phyloP scores from a whole-genome alignment of 2,113 vertebrate genomes.

The Burhinus oedicnemus region DNA sequence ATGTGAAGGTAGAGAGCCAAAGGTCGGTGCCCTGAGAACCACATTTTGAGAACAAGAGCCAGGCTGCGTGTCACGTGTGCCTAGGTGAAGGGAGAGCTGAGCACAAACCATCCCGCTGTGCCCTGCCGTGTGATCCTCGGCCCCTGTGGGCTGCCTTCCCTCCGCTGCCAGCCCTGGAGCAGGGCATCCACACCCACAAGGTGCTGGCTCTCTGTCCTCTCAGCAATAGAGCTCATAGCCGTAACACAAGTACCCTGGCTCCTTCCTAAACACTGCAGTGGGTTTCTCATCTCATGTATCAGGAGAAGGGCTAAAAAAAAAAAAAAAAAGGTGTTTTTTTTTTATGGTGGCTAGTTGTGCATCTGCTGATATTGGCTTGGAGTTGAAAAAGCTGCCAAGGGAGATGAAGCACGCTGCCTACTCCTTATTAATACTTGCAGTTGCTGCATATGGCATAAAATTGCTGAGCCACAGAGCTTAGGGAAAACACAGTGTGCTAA shows the following conservation, averaged over 20 bases:
- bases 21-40: neutral
- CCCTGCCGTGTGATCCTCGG: neutral
- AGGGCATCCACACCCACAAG: too few relatives aligned
- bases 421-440: conserved; percentile 13
- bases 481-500: neutral
- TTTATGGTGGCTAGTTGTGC: neutral
- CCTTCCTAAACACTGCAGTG: neutral
- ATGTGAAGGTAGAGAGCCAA: neutral
- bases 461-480: neutral
- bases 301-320: neutral
- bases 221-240: neutral
- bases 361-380: neutral
- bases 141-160: neutral
- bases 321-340: neutral
- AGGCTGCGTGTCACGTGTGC: neutral
- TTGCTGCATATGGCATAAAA: neutral
- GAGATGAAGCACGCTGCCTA: neutral
- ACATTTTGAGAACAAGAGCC: neutral
- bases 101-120: neutral
- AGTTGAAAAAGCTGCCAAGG: neutral
- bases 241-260: neutral
- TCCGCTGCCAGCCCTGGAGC: neutral
- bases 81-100: neutral
- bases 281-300: neutral
- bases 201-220: neutral